These are phyloP conservation scores for Zaprionus lachaisei DNA, from an alignment of 1,140 invertebrate species.

Conservation along the genomic window DNA sequence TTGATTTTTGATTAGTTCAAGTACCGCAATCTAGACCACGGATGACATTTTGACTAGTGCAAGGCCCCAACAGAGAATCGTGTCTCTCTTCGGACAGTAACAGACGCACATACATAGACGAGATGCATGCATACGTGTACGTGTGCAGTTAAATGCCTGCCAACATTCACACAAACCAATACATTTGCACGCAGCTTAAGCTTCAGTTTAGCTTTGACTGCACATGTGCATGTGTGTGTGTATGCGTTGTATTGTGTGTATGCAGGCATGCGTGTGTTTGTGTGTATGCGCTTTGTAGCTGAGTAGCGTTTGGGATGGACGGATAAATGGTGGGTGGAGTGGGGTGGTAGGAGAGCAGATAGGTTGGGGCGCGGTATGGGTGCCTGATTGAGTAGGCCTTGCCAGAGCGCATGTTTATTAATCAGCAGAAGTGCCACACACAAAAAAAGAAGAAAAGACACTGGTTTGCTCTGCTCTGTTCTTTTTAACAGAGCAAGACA, in stretches of 20 bases:
- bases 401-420: constrained; percentile 81
- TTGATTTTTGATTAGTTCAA: constrained; percentile 43
- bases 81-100: constrained; percentile 33
- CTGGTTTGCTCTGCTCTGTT: constrained; percentile 59
- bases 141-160: constrained; percentile 48
- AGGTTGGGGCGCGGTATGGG: constrained; percentile 35
- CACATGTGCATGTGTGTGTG: constrained; percentile 40
- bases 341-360: not conserved
- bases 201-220: constrained; percentile 51
- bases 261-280: constrained; percentile 28
- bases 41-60: not conserved
- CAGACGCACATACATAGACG: constrained; percentile 21
- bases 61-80: not conserved
- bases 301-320: constrained; percentile 21
- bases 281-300: constrained; percentile 45
- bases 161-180: constrained; percentile 5
- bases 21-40: constrained; percentile 8
- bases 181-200: constrained; percentile 42
- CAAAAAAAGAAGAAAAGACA: constrained; percentile 31
- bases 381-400: constrained; percentile 74
- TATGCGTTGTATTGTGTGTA: constrained; percentile 36
- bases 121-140: not conserved
- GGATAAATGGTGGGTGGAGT: constrained; percentile 27
- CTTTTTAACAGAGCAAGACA: constrained; percentile 36
- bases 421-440: constrained; percentile 65